Evolutionary conservation across 2,113 vertebrate genomes (phyloP).

Genomic region (Oncorhynchus nerka): DNA sequence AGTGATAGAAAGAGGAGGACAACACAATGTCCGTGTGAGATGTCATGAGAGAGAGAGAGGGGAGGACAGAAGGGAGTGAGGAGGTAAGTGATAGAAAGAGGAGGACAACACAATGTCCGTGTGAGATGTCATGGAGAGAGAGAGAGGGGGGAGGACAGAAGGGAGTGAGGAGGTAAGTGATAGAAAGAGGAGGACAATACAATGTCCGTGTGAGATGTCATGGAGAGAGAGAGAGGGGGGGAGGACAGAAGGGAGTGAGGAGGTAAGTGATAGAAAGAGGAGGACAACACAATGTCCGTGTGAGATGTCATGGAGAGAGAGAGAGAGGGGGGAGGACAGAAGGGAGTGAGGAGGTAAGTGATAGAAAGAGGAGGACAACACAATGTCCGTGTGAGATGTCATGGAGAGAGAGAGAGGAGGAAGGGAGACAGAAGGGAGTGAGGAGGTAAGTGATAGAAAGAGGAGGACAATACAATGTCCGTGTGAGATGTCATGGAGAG

Average conservation of each 20-base stretch:
- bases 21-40: no score
- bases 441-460: no score
- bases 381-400: neutral
- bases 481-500: no score
- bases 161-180: no score
- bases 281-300: neutral
- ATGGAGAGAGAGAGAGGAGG: neutral
- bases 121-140: neutral
- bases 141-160: neutral
- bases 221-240: no score
- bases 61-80: fast-evolving
- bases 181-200: no score
- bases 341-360: fast-evolving
- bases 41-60: neutral
- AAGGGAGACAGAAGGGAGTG: no score
- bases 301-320: no score
- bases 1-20: fast-evolving
- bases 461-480: no score
- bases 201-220: no score
- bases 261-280: fast-evolving
- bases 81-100: fast-evolving
- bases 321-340: neutral
- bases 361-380: neutral
- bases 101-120: neutral
- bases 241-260: fast-evolving